Percentiles rank a stretch among this genome's conserved stretches.
Conservation (phyloP, 2,888 invertebrate species). For the Dioctria linearis region DNA sequence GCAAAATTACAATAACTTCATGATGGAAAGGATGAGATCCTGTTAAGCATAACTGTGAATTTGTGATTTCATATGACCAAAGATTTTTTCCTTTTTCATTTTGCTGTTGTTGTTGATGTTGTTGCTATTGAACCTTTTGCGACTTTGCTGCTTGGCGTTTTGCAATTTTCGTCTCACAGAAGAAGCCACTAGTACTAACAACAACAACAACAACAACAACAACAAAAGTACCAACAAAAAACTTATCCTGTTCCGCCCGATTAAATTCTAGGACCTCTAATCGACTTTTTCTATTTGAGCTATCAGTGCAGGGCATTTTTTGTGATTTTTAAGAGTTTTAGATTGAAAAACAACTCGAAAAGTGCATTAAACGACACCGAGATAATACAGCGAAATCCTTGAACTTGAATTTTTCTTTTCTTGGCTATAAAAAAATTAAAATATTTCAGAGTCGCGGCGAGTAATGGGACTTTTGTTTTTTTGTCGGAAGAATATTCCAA, state of each 20-base stretch:
- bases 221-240: neutral
- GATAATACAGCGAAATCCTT: slow-evolving; percentile 53
- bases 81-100: neutral
- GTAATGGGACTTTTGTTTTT: neutral
- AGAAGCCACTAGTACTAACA: too few species aligned
- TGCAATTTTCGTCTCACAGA: neutral
- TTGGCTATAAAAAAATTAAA: too few species aligned
- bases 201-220: neutral
- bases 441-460: neutral
- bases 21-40: neutral
- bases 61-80: neutral
- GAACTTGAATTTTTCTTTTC: slow-evolving; percentile 36
- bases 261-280: neutral
- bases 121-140: neutral
- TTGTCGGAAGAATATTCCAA: slow-evolving; percentile 14
- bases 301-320: slow-evolving; percentile 45
- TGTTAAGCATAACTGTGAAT: neutral
- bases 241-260: slow-evolving; percentile 2
- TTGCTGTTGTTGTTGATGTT: neutral
- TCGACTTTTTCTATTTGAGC: slow-evolving; percentile 33
- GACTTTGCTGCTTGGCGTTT: too few species aligned
- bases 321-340: slow-evolving; percentile 46
- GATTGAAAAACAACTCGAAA: slow-evolving; percentile 40
- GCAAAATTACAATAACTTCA: slow-evolving; percentile 37
- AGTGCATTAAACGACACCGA: slow-evolving; percentile 56